These are phyloP conservation scores for Microtus pennsylvanicus DNA, from an alignment of 2,113 vertebrate genomes.

Conservation along the genomic window DNA sequence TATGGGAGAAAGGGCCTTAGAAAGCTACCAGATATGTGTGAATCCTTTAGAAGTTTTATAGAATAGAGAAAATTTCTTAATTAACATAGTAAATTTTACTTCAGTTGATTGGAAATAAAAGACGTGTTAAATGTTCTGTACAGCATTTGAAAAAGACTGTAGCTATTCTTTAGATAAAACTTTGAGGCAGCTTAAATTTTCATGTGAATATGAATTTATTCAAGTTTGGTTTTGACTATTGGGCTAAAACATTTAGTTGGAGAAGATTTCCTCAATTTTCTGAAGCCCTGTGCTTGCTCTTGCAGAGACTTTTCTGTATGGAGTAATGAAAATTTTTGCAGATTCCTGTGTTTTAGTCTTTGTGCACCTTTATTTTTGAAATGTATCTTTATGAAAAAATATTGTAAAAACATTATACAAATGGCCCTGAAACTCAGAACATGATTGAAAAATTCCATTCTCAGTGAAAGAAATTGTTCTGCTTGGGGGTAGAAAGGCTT, in stretches of 20 bases:
- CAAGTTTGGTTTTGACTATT: neutral
- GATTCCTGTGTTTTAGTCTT: neutral
- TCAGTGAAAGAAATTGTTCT: neutral
- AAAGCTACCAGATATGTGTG: neutral
- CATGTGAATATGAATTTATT: neutral
- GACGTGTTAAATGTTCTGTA: neutral
- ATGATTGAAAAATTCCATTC: neutral
- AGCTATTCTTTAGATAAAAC: neutral
- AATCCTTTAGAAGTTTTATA: neutral
- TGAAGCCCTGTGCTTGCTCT: neutral
- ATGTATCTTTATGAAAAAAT: neutral
- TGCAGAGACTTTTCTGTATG: neutral
- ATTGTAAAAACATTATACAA: conserved; percentile 8
- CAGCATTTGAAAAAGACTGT: neutral
- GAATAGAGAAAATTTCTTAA: neutral
- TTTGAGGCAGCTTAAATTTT: neutral
- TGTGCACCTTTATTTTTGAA: neutral
- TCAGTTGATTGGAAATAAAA: neutral
- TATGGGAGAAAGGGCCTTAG: neutral
- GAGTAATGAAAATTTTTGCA: neutral
- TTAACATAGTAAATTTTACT: neutral
- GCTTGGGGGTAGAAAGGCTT: neutral
- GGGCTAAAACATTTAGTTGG: neutral
- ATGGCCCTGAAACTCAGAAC: conserved; percentile 15
- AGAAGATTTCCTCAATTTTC: neutral